Base-by-base conservation (phyloP, 1,140 invertebrate genomes). In the Wiebesia pumilae region DNA sequence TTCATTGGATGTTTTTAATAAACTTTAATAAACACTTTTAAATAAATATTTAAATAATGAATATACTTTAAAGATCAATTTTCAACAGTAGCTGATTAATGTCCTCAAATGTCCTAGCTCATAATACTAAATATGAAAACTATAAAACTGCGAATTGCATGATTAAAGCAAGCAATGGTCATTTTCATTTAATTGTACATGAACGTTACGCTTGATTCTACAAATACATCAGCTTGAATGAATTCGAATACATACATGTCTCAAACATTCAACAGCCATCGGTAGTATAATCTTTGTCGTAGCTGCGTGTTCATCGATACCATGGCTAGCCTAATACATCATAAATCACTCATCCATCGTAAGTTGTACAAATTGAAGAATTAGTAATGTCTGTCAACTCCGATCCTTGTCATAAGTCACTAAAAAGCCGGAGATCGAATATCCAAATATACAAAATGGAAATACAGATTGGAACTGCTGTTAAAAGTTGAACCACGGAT, bases 181-280 rank as follows among this genome's bases (percentile, higher is more conserved):
- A 69, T 81, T 65, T 81, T 81, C 80, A 67, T 69, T 47, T 47
- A 47, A 47, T 47, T n/a, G n/a, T 47, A 47, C 43, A 47, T 47
- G 14, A 65, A 69, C 3, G 35, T 47, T 35, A 33, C 14, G 77
- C 47, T 51, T 51, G 38, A 75, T 77, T n/a, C n/a, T n/a, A n/a
- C n/a, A n/a, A n/a, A n/a, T n/a, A n/a, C n/a, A n/a, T n/a, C n/a
- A n/a, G n/a, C n/a, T n/a, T n/a, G n/a, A n/a, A n/a, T n/a, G n/a
- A n/a, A n/a, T n/a, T n/a, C n/a, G n/a, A n/a, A n/a, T n/a, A n/a
- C n/a, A n/a, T n/a, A n/a, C n/a, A n/a, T n/a, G n/a, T n/a, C n/a
- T n/a, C n/a, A n/a, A n/a, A n/a, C n/a, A n/a, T n/a, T n/a, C n/a
- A n/a, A n/a, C n/a, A n/a, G n/a, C n/a, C n/a, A n/a, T n/a, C n/a